These are phyloP conservation scores for Metellina segmentata DNA, from an alignment of 2,888 invertebrate species.

Conservation along the genomic window DNA sequence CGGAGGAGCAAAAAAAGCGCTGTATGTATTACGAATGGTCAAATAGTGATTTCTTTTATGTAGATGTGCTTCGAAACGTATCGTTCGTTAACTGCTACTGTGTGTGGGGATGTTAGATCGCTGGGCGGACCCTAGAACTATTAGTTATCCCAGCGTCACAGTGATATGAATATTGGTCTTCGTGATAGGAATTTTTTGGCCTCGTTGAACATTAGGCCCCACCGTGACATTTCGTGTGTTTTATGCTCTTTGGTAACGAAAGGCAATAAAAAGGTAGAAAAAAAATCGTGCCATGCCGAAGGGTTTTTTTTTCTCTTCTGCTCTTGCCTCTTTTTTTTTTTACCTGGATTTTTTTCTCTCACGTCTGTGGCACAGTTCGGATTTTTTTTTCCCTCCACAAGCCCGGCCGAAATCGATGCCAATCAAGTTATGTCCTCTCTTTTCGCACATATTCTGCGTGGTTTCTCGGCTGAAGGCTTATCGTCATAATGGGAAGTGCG, in stretches of 20 bases:
- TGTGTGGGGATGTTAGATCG: slow-evolving; percentile 46
- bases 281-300: slow-evolving; percentile 35
- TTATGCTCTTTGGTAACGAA: slow-evolving; percentile 68
- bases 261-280: slow-evolving; percentile 40
- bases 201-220: slow-evolving; percentile 73
- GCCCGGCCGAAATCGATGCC: slow-evolving; percentile 21
- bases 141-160: slow-evolving; percentile 74
- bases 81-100: slow-evolving; percentile 73
- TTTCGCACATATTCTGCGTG: neutral
- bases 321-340: slow-evolving; percentile 2
- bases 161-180: slow-evolving; percentile 74
- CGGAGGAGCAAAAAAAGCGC: slow-evolving; percentile 35
- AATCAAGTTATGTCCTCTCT: slow-evolving; percentile 36
- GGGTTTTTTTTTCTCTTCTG: slow-evolving; percentile 25
- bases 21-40: slow-evolving; percentile 73
- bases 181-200: slow-evolving; percentile 71
- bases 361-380: slow-evolving; percentile 7
- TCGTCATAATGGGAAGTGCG: neutral
- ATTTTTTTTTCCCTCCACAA: slow-evolving; percentile 36
- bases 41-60: slow-evolving; percentile 76
- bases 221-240: slow-evolving; percentile 70
- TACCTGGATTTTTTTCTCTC: neutral
- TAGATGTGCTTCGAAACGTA: slow-evolving; percentile 70
- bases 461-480: neutral
- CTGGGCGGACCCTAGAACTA: slow-evolving; percentile 65